Evolutionary conservation across 1,140 invertebrate species (phyloP).

Genomic region (Musca domestica): DNA sequence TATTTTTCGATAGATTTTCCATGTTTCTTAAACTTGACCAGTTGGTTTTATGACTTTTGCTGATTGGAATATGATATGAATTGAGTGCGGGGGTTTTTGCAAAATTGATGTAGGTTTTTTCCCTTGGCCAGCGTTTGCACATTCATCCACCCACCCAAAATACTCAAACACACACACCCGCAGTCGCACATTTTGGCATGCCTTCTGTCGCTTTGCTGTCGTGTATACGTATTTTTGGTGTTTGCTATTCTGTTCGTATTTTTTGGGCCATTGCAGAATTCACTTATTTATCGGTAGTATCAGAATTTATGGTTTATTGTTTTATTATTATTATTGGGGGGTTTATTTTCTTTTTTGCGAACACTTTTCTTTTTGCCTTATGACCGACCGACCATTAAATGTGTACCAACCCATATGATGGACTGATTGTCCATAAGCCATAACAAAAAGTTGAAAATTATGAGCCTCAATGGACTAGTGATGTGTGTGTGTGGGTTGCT

Average conservation of each 20-base stretch:
- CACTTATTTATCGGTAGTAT: constrained; percentile 34
- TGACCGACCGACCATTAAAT: background rate
- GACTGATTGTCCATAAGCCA: too few relatives aligned
- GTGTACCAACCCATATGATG: too few relatives aligned
- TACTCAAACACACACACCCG: background rate
- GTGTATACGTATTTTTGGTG: background rate
- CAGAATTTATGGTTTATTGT: constrained; percentile 18
- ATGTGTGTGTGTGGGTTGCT: background rate
- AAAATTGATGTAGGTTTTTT: constrained; percentile 23
- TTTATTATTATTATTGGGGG: constrained; percentile 16
- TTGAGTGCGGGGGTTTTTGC: constrained; percentile 29
- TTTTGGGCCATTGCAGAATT: constrained; percentile 2
- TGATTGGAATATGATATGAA: constrained; percentile 53
- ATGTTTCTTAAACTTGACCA: constrained; percentile 30
- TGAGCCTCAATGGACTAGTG: constrained; percentile 17
- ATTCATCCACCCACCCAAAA: background rate
- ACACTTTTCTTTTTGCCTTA: constrained; percentile 23
- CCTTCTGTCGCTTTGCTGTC: background rate
- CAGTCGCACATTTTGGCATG: background rate
- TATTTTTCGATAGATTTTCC: constrained; percentile 13
- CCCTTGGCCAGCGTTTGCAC: background rate
- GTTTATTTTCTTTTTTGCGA: constrained; percentile 11
- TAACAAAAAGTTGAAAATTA: constrained; percentile 21
- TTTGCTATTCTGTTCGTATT: background rate
- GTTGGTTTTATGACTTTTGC: constrained; percentile 47